Evolutionary conservation across 2,113 vertebrate species (phyloP).

Genomic region (Chlamydotis undulata): DNA sequence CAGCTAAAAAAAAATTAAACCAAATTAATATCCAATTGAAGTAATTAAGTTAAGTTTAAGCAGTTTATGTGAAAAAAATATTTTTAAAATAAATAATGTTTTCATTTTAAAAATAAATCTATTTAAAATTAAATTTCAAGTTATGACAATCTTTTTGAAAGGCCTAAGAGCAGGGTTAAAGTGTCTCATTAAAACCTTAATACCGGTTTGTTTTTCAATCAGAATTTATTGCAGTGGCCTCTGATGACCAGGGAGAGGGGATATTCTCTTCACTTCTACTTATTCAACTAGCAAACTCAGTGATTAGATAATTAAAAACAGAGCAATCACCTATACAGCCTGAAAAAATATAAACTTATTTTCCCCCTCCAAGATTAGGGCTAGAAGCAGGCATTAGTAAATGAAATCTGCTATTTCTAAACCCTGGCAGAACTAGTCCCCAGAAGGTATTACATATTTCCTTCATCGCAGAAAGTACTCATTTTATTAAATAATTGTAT

Average conservation of each 20-base stretch:
- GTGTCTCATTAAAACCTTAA: background rate
- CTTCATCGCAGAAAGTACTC: background rate
- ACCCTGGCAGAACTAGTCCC: background rate
- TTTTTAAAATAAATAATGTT: background rate
- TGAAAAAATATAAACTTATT: background rate
- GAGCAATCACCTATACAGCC: background rate
- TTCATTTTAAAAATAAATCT: background rate
- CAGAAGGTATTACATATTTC: background rate
- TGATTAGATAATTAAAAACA: background rate
- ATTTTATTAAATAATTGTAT: background rate
- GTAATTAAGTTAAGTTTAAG: background rate
- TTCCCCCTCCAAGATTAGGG: background rate
- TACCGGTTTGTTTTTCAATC: background rate
- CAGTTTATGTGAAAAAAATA: background rate
- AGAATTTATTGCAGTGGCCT: conserved; percentile 4
- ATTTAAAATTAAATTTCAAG: background rate
- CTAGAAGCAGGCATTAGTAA: background rate
- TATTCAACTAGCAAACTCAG: background rate
- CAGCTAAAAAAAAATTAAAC: background rate
- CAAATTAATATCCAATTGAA: background rate
- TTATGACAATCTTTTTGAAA: background rate
- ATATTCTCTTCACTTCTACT: conserved; percentile 11
- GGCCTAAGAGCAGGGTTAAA: background rate
- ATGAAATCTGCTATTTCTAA: background rate
- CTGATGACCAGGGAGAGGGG: background rate